These are phyloP conservation scores for Pseudochirops cupreus DNA, from an alignment of 2,797 vertebrate species.

Conservation along the genomic window DNA sequence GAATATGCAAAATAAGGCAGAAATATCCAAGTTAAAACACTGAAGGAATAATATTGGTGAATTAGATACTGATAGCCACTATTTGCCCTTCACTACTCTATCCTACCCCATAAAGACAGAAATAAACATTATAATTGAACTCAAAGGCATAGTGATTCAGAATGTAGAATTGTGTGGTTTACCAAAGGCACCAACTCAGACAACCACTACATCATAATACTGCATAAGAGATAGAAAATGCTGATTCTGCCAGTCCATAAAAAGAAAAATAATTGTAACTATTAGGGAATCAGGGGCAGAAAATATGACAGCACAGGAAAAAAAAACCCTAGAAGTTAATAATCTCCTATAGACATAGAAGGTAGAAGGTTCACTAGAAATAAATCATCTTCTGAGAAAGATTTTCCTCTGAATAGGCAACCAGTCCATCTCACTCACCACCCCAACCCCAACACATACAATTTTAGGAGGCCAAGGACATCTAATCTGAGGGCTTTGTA, in stretches of 20 bases:
- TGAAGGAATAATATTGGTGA: background rate
- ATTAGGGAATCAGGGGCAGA: too few species aligned
- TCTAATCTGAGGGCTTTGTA: background rate
- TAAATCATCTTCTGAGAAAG: background rate
- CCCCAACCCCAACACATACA: background rate
- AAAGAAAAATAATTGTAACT: background rate
- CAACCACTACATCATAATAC: background rate
- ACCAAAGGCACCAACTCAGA: background rate
- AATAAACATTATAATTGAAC: background rate
- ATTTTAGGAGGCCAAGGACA: background rate
- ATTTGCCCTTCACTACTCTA: background rate
- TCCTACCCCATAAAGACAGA: background rate
- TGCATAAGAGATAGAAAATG: background rate
- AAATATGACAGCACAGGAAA: background rate
- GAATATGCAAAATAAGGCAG: background rate
- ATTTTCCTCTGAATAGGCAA: background rate
- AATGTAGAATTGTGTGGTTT: background rate
- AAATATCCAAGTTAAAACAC: background rate
- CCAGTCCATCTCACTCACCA: background rate
- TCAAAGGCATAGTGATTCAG: background rate
- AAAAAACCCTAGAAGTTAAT: too few species aligned
- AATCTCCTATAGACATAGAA: background rate
- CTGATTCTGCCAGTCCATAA: background rate
- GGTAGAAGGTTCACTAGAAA: background rate
- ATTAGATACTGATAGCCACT: background rate